Conservation (phyloP, 2,888 invertebrate species). For the Conistra vaccinii region DNA sequence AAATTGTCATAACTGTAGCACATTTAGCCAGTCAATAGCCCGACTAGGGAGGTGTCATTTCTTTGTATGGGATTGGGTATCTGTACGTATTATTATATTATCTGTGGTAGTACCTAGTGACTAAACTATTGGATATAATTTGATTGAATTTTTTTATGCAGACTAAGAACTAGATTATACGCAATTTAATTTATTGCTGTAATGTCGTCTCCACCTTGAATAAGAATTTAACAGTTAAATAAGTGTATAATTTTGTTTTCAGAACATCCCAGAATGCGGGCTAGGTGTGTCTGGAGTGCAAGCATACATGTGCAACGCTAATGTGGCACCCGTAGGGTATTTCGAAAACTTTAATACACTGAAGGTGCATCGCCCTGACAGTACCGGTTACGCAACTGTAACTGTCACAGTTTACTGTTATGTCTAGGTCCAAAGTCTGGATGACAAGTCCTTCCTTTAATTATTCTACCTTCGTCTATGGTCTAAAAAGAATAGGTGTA, state of each 20-base stretch:
- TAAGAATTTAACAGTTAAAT: neutral
- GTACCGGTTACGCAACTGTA: neutral
- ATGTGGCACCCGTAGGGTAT: neutral
- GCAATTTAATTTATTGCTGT: too few relatives aligned
- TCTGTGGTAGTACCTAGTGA: too few relatives aligned
- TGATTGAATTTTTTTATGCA: too few relatives aligned
- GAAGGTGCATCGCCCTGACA: neutral
- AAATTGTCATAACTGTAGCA: too few relatives aligned
- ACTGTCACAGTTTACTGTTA: neutral
- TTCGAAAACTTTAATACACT: neutral
- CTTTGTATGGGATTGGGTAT: too few relatives aligned
- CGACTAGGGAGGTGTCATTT: too few relatives aligned
- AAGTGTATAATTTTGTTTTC: conserved; percentile 14
- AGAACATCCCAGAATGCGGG: neutral
- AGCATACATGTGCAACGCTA: neutral
- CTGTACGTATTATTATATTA: too few relatives aligned
- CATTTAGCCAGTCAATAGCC: too few relatives aligned
- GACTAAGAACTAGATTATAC: too few relatives aligned
- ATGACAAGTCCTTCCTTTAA: neutral
- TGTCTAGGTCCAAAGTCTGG: neutral
- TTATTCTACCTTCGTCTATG: neutral
- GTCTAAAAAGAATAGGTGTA: neutral
- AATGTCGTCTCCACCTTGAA: too few relatives aligned
- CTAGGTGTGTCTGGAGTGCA: neutral
- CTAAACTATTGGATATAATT: too few relatives aligned